Conservation (phyloP, 2,113 vertebrate species). For the Myanophis thanlyinensis region DNA sequence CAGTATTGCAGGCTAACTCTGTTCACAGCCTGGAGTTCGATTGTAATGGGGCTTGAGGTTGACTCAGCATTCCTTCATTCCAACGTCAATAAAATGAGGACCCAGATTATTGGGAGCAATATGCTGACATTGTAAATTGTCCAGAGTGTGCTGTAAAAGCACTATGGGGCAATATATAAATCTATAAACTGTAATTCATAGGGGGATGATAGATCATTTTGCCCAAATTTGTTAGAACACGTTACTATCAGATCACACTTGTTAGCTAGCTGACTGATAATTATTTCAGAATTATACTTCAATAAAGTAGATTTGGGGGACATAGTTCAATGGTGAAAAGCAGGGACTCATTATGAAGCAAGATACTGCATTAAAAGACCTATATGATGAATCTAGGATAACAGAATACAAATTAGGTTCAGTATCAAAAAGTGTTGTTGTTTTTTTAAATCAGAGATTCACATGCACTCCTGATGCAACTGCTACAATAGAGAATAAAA, state of each 20-base stretch:
- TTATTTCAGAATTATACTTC: background rate
- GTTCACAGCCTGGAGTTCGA: background rate
- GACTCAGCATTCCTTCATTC: background rate
- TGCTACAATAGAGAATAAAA: slow-evolving; percentile 22
- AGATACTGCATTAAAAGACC: background rate
- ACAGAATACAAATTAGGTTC: background rate
- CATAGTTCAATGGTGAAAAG: background rate
- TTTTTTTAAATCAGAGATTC: background rate
- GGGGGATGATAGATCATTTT: background rate
- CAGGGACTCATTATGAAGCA: background rate
- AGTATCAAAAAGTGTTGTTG: background rate
- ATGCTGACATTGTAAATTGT: background rate
- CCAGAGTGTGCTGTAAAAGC: background rate
- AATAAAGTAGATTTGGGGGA: background rate
- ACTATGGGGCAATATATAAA: background rate
- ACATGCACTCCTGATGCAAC: background rate
- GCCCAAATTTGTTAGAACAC: background rate
- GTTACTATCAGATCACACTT: background rate
- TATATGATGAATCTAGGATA: background rate
- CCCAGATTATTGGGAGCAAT: background rate
- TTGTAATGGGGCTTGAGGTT: background rate
- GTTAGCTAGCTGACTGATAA: background rate
- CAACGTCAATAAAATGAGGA: background rate
- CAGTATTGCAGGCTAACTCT: background rate
- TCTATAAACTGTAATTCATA: background rate